A percentile compares a stretch with the other conserved stretches of the same genome.
Evolutionary conservation across 2,113 vertebrate species (phyloP).

Genomic region (Oreochromis spilurus): DNA sequence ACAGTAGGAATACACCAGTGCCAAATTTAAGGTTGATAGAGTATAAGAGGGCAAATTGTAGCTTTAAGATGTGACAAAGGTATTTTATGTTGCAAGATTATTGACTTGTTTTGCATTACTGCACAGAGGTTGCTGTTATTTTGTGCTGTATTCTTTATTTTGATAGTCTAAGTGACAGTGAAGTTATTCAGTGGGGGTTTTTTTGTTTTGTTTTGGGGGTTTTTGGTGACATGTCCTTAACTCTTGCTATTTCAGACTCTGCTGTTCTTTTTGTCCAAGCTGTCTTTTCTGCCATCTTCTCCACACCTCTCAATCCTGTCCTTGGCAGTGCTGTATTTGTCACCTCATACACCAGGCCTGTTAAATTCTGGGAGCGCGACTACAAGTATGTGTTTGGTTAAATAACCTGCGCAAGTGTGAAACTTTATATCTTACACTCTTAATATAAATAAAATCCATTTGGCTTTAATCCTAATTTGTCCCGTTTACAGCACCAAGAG

Average conservation of each 20-base stretch:
- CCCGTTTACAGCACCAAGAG: conserved; percentile 79
- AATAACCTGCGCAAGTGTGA: not conserved
- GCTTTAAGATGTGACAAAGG: not conserved
- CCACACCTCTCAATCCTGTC: conserved; percentile 86
- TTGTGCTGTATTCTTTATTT: not conserved
- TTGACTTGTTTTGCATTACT: not conserved
- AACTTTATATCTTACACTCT: not conserved
- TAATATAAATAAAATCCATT: not conserved
- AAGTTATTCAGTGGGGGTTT: not conserved
- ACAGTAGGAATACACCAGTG: not conserved
- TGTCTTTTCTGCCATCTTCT: conserved; percentile 83
- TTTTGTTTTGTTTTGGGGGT: not conserved
- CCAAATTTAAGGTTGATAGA: not conserved
- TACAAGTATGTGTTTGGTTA: conserved; percentile 78
- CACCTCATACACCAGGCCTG: conserved; percentile 86
- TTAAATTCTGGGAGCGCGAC: conserved; percentile 91
- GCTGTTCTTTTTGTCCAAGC: conserved; percentile 89
- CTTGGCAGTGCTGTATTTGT: conserved; percentile 87
- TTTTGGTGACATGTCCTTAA: conserved; percentile 45
- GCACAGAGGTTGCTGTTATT: not conserved
- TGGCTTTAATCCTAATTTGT: not conserved
- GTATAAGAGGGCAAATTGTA: not conserved
- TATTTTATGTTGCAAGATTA: not conserved
- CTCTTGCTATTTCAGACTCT: conserved; percentile 73
- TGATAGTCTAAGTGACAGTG: not conserved